These are phyloP conservation scores for Eriosoma lanigerum DNA, from an alignment of 1,140 invertebrate species.

Conservation along the genomic window DNA sequence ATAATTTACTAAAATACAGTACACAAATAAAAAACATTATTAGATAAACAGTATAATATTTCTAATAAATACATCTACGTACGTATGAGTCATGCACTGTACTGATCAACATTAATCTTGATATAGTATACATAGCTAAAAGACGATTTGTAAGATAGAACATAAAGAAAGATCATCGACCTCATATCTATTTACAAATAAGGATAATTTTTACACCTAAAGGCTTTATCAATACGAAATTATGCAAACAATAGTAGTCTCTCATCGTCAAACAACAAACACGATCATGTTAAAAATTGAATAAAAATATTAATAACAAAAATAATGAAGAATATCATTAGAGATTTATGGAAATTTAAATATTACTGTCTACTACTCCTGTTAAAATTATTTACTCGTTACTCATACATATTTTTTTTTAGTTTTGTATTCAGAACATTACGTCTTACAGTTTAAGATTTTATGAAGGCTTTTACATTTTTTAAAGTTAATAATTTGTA, in stretches of 20 bases:
- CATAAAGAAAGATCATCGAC: slow-evolving; percentile 32
- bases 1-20: no score
- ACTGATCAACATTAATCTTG: neutral
- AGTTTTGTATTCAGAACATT: no score
- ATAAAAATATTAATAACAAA: slow-evolving; percentile 20
- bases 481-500: no score
- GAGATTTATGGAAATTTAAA: neutral
- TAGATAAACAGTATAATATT: no score
- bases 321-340: neutral
- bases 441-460: no score
- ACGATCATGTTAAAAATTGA: neutral
- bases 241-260: slow-evolving; percentile 20
- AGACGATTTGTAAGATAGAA: slow-evolving; percentile 14
- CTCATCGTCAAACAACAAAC: slow-evolving; percentile 29
- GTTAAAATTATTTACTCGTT: no score
- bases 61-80: neutral
- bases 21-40: no score
- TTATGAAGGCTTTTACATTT: no score
- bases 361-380: neutral
- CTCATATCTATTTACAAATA: slow-evolving; percentile 26
- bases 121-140: neutral
- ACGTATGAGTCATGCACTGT: neutral
- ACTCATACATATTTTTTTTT: no score
- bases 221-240: slow-evolving; percentile 10
- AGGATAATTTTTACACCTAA: slow-evolving; percentile 30